Evolutionary conservation across 2,888 invertebrate species (phyloP), one percentile per base, ranked within the genome.

Genomic region (Drosophila picticornis): DNA sequence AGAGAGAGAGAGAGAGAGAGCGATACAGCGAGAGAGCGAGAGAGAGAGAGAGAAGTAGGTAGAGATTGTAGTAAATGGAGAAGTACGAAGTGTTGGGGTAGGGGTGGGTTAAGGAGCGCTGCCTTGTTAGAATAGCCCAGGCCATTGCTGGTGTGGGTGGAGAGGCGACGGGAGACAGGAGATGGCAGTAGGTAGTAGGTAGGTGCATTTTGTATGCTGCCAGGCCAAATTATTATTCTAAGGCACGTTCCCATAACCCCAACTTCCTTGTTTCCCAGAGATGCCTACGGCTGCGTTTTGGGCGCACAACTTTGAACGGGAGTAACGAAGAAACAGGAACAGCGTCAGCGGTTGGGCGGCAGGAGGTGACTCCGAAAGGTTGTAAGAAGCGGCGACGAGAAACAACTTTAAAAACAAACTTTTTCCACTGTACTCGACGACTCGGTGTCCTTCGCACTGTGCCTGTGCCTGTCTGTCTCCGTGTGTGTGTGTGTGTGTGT

Each of bases 351-450:
- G 16, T 0, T 32, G 40, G 22, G 48, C 4, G 16, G 16, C 22
- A 16, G 25, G 0, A 27, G 50, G 16, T 19, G 19, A 3, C 3
- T 9, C 19, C 27, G 22, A 13, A 34, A 52, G 40, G 61, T 36
- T 60, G 51, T 48, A 51, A 29, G 50, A 50, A 60, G 57, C 59
- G 59, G 36, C 61, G 64, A 34, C 67, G 55, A 43, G 46, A 51
- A 48, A 46, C 62, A 81, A 78, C 78, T 81, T 81, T 81, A 81
- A 81, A 77, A 72, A 73, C 73, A 62, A 82, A 79, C 73, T 71
- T 78, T 78, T 76, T 56, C 50, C 59, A 29, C 50, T 46, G 22
- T 38, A 38, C 46, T 43, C 40, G 40, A 38, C n/a, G 58, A 48
- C 36, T 36, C 46, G 31, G 31, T 34, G 58, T 48, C 77, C 58